A percentile compares a stretch with the other conserved stretches of the same genome.
These are phyloP conservation scores for Phaonia tiefii DNA, from an alignment of 2,888 invertebrate species.

Conservation along the genomic window DNA sequence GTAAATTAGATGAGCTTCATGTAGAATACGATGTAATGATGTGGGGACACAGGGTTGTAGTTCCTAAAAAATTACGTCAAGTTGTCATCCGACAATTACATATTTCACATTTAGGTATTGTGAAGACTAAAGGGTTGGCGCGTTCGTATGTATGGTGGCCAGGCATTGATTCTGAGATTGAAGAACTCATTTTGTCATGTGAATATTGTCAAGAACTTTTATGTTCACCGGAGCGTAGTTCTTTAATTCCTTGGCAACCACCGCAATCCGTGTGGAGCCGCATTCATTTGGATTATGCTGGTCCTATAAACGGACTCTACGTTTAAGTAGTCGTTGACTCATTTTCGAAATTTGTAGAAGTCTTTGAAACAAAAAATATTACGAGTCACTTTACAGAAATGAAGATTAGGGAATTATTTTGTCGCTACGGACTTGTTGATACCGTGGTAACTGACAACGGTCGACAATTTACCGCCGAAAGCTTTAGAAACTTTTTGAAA, in stretches of 20 bases:
- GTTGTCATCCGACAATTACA: background rate
- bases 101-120: conserved; percentile 61
- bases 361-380: conserved; percentile 39
- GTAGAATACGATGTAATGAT: too few species aligned
- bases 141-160: too few species aligned
- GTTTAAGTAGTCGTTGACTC: too few species aligned
- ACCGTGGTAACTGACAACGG: too few species aligned
- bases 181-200: too few species aligned
- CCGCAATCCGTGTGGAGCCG: conserved; percentile 52
- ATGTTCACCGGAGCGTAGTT: too few species aligned
- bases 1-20: too few species aligned
- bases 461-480: too few species aligned
- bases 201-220: conserved; percentile 58
- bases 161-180: conserved; percentile 51
- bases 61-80: conserved; percentile 36
- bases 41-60: too few species aligned
- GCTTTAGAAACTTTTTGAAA: too few species aligned
- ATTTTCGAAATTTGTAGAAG: background rate
- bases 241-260: too few species aligned
- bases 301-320: conserved; percentile 38
- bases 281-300: conserved; percentile 46
- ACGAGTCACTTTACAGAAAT: conserved; percentile 28
- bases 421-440: conserved; percentile 37
- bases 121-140: too few species aligned
- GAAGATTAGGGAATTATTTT: conserved; percentile 39